A percentile compares a stretch with the other conserved stretches of the same genome.
Evolutionary conservation across 1,140 invertebrate genomes (phyloP).

Genomic region (Zaprionus taronus): DNA sequence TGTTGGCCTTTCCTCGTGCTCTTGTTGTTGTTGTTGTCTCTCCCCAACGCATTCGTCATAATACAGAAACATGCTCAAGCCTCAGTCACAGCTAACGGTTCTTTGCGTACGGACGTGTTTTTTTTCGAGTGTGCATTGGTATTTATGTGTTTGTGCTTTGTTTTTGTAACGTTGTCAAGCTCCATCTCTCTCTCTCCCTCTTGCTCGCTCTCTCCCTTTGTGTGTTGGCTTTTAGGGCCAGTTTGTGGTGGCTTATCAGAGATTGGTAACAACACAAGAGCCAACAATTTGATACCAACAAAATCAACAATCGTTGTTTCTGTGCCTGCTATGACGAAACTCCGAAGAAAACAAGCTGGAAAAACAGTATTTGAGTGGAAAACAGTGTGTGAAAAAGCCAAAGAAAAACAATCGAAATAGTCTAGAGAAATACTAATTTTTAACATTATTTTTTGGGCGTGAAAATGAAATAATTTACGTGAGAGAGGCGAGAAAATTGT

Average conservation of each 20-base stretch:
- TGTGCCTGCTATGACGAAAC: neutral
- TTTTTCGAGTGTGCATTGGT: conserved; percentile 53
- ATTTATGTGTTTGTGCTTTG: conserved; percentile 48
- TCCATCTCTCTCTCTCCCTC: conserved; percentile 18
- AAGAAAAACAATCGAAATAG: neutral
- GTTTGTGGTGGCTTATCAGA: conserved; percentile 70
- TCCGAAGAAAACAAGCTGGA: conserved; percentile 2
- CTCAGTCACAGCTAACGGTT: conserved; percentile 82
- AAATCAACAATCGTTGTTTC: conserved; percentile 16
- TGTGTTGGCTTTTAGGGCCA: conserved; percentile 61
- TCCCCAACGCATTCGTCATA: conserved; percentile 27
- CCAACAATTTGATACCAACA: conserved; percentile 38
- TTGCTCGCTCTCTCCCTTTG: conserved; percentile 12
- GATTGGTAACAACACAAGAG: conserved; percentile 60
- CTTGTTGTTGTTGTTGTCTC: conserved; percentile 41
- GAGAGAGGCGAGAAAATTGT: neutral
- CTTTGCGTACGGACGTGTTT: conserved; percentile 83
- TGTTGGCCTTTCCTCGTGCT: conserved; percentile 40
- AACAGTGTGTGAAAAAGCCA: conserved; percentile 3
- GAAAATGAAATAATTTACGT: neutral
- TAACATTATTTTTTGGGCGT: conserved; percentile 3
- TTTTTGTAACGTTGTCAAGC: conserved; percentile 51
- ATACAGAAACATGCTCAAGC: conserved; percentile 21
- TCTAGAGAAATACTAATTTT: neutral
- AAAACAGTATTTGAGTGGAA: conserved; percentile 7